Base-by-base conservation (phyloP, 2,113 vertebrate genomes). In the Isichthys henryi region DNA sequence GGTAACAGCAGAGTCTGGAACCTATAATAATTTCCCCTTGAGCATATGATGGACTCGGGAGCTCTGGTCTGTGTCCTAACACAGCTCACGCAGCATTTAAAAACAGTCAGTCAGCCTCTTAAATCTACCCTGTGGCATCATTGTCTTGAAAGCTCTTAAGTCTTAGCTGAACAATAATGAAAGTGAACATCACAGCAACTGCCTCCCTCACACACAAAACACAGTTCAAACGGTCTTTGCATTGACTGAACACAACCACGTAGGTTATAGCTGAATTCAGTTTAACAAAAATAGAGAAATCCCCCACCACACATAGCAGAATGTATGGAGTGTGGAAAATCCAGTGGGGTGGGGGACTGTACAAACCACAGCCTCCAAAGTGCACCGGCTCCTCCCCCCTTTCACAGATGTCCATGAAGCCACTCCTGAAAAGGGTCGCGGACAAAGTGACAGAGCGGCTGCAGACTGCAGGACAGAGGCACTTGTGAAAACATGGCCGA, bases 401-500 rank as follows among this genome's bases (percentile, higher is more conserved):
- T 17, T 43, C 35, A 43, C 35, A 80, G 74, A 80, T 3, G 5
- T n/a, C 35, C 74, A 80, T 1, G 15, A 23, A n/a, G 82, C 74
- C 82, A n/a, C 82, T 39, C 82, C 19, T 48, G 45, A 84, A 48
- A 82, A 46, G 10, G 10, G 21, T 17, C 27, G 10, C 2, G 7
- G 21, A 39, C 56, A 35, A 62, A 58, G 48, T 87, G 86, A 21
- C 56, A 17, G 43, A 80, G 85, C 58, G 8, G 46, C 88, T 17
- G 90, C 80, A 77, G 88, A 21, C 23, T 90, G 89, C 66, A 90
- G 91, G 85, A 89, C 31, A 88, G 7, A 94, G 94, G 93, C 93
- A 94, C 94, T 94, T 94, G 90, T 89, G 92, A 92, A 90, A 17
- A 39, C 23, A 19, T 27, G 90, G 66, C 82, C 87, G 66, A 89